These are phyloP conservation scores for Phrixothrix hirtus DNA, from an alignment of 2,888 invertebrate species.

Conservation along the genomic window DNA sequence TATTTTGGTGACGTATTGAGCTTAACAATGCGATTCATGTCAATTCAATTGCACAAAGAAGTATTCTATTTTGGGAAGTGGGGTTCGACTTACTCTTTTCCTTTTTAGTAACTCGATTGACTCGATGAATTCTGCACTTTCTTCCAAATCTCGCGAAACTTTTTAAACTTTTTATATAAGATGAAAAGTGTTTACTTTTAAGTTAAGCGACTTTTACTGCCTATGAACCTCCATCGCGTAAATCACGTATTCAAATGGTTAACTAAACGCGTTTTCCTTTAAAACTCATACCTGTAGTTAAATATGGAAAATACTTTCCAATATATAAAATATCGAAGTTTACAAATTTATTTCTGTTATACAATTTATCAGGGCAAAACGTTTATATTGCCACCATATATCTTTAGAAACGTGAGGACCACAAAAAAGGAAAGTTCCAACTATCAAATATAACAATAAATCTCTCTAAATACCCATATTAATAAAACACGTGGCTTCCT, in stretches of 20 bases:
- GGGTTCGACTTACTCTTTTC: conserved; percentile 38
- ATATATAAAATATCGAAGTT: too few relatives aligned
- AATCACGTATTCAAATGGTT: too few relatives aligned
- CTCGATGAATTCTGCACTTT: conserved; percentile 27
- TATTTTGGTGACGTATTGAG: conserved; percentile 50
- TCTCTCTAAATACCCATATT: conserved; percentile 43
- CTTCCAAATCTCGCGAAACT: conserved; percentile 34
- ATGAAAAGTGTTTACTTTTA: too few relatives aligned
- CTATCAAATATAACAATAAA: conserved; percentile 39
- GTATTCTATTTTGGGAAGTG: conserved; percentile 47
- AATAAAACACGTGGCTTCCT: conserved; percentile 51
- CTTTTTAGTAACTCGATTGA: conserved; percentile 20
- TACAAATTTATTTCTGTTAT: conserved; percentile 21
- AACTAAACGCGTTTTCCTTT: too few relatives aligned
- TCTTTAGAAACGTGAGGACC: conserved; percentile 17
- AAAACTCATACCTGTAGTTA: too few relatives aligned
- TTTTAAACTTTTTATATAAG: too few relatives aligned
- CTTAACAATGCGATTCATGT: conserved; percentile 51
- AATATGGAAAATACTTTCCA: conserved; percentile 1
- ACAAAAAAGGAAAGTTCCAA: conserved; percentile 33
- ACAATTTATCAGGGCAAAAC: conserved; percentile 26
- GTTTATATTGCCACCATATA: conserved; percentile 29
- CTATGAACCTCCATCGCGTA: too few relatives aligned
- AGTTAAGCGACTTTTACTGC: too few relatives aligned
- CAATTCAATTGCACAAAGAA: conserved; percentile 52